Base-by-base conservation (phyloP, 30 jellyfish, hydroid and myxozoan species). In the Pelagia noctiluca region DNA sequence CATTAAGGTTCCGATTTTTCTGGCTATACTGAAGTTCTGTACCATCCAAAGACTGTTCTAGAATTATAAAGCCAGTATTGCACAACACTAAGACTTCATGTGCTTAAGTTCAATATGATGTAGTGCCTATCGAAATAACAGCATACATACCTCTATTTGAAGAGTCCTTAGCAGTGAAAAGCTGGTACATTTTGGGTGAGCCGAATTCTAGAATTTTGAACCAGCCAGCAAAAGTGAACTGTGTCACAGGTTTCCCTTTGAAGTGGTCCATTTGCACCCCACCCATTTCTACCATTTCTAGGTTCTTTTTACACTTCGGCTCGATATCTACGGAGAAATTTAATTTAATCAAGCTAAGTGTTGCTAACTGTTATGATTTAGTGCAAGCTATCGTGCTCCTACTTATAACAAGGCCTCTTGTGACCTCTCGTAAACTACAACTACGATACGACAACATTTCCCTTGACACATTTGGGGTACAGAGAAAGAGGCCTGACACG, bases 161-260 rank as follows among this genome's bases (percentile, higher is more conserved):
- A 32, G 94, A 33, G 52, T 85, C 89, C 57, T 64, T 62, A 3
- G 92, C 97, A 34, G 82, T 63, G 60, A 90, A 90, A 13, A 90
- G 62, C 29, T 95, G 87, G n/a, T 90, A 96, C n/a, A 35, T 62
- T 29, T 74, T 25, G 19, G 72, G 23, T 24, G 10, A n/a, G 22
- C 23, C 72, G 35, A 63, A n/a, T 31, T 30, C 73, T 19, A 75
- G 60, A 0, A 75, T 24, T 50, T 81, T 48, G 19, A 87, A 33
- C 98, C 98, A 93, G 49, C 96, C 76, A 1, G 97, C 93, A 0
- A 93, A 50, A 23, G 97, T 87, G 54, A 93, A 18, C 4, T 90
- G 90, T 23, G 73, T 60, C 18, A 86, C 83, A 13, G 98, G 98
- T 53, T 93, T 93, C 54, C 88, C 84, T 57, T 84, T 42, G 64